These are phyloP conservation scores for Labeo rohita DNA, from an alignment of 2,113 vertebrate species.

Conservation along the genomic window DNA sequence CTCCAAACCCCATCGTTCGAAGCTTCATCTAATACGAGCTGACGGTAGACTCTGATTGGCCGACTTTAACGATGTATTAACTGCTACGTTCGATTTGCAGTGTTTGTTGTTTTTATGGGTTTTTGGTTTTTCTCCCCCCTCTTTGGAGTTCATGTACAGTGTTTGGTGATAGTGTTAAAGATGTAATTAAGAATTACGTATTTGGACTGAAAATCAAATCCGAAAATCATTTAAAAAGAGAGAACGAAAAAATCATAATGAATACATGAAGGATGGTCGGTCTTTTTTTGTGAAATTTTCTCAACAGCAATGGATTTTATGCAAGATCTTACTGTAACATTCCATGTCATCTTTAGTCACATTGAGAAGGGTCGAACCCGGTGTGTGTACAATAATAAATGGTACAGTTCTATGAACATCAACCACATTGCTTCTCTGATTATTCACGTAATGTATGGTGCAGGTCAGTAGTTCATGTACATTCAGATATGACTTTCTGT, in stretches of 20 bases:
- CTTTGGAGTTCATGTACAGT: constrained; percentile 86
- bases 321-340: constrained; percentile 98
- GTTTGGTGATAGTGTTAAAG: constrained; percentile 88
- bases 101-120: constrained; percentile 66
- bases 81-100: constrained; percentile 80
- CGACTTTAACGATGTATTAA: constrained; percentile 76
- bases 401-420: constrained; percentile 90
- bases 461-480: neutral
- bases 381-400: constrained; percentile 94
- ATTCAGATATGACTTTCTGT: neutral
- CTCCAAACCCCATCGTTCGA: constrained; percentile 57
- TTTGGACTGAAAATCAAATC: constrained; percentile 76
- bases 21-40: constrained; percentile 69
- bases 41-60: constrained; percentile 73
- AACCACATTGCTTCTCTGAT: neutral
- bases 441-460: neutral
- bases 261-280: constrained; percentile 67
- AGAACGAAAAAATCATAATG: neutral
- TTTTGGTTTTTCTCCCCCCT: constrained; percentile 43
- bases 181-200: constrained; percentile 82
- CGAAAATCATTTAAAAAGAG: constrained; percentile 48
- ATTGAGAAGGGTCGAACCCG: constrained; percentile 89
- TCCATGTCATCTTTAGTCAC: constrained; percentile 95
- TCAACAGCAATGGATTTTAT: constrained; percentile 89
- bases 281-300: constrained; percentile 84